Evolutionary conservation across 1,140 invertebrate species (phyloP).

Genomic region (Scaptodrosophila lebanonensis): DNA sequence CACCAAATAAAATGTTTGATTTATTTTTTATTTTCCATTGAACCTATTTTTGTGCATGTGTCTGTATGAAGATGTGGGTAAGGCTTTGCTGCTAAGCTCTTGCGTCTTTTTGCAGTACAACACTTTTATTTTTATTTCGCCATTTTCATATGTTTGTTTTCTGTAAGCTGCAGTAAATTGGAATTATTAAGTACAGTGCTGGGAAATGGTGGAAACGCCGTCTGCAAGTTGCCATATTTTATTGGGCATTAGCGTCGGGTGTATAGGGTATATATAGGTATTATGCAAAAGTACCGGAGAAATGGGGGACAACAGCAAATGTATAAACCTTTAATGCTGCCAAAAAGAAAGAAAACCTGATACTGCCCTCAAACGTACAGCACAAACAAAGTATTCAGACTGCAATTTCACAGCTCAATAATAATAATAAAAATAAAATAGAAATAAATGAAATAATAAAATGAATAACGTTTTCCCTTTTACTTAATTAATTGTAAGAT

Average conservation of each 20-base stretch:
- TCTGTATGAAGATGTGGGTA: not conserved
- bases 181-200: conserved; percentile 33
- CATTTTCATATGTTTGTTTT: conserved; percentile 47
- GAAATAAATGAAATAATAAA: too few species aligned
- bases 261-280: too few species aligned
- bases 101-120: conserved; percentile 13
- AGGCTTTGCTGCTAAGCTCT: conserved; percentile 10
- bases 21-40: conserved; percentile 62
- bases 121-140: conserved; percentile 17
- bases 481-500: too few species aligned
- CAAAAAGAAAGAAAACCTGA: too few species aligned
- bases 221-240: conserved; percentile 45
- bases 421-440: too few species aligned
- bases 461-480: too few species aligned
- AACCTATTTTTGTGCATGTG: conserved; percentile 54
- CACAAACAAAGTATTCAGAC: too few species aligned
- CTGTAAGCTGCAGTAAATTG: conserved; percentile 52
- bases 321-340: too few species aligned
- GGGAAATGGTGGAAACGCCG: too few species aligned
- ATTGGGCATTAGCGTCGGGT: conserved; percentile 48
- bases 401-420: too few species aligned
- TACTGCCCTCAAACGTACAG: too few species aligned
- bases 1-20: conserved; percentile 63
- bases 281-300: conserved; percentile 46
- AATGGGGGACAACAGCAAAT: too few species aligned